Evolutionary conservation across 2,888 invertebrate genomes (phyloP), one percentile per base, ranked within the genome.

Genomic region (Eilema caniola): DNA sequence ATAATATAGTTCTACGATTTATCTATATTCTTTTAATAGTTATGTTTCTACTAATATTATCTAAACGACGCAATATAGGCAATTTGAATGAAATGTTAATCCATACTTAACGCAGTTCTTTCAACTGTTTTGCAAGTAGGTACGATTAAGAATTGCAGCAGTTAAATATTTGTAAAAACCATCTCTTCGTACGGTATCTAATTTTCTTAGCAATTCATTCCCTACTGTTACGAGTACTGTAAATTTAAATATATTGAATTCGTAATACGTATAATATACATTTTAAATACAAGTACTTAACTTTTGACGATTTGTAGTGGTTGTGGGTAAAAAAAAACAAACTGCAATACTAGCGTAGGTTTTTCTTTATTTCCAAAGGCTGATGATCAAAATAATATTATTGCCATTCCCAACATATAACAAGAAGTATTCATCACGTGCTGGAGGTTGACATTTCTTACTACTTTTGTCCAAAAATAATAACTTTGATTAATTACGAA

Each of bases 1-100:
- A 76, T 64, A 73, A 61, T n/a, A 23, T 61, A 62, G 67, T 31
- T n/a, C 24, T 28, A 65, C 53, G 59, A 41, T 59, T 67, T 65
- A 7, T 67, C 57, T 69, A 56, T 53, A 57, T 68, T 25, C 37
- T 57, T 67, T 62, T 25, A 28, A 68, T 41, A 67, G 56, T 24
- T 25, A 59, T 66, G 20, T n/a, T 61, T 47, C 47, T 28, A 60
- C 24, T n/a, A 47, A 33, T 41, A 25, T 63, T 65, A 23, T 10
- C 12, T 53, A 33, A 14, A 53, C 31, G 53, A 62, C 33, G 25
- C 16, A 10, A 41, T 63, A 2, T 25, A 8, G 14, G 10, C 8
- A 47, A 7, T 60, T n/a, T 23, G 3, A 23, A 25, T 41, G 41
- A 41, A 41, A 41, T 16, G 14, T 37, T 14, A 37, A 37, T 37